These are phyloP conservation scores for Cacajao melanocephalus DNA, from an alignment of 2,797 vertebrate genomes.

Conservation along the genomic window DNA sequence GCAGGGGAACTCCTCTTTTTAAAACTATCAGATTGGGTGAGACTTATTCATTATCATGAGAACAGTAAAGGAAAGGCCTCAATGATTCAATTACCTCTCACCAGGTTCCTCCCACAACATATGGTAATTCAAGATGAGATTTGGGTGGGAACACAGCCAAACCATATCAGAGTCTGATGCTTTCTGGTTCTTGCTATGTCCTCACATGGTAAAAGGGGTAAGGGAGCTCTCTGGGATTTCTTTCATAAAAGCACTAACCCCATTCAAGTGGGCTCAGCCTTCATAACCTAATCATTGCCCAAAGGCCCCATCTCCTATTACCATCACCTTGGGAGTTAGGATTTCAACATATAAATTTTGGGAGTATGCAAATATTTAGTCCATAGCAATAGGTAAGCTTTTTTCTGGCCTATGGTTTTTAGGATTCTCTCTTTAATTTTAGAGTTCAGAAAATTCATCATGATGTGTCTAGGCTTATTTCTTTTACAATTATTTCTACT, in stretches of 20 bases:
- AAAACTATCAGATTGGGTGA: neutral
- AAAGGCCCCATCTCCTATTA: neutral
- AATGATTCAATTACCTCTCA: neutral
- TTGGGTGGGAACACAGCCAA: neutral
- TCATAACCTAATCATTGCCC: neutral
- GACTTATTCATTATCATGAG: neutral
- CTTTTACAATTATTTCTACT: constrained; percentile 9
- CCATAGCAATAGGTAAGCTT: neutral
- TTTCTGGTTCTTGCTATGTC: neutral
- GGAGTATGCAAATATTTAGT: neutral
- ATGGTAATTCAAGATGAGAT: neutral
- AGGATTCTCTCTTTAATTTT: neutral
- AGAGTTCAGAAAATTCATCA: neutral
- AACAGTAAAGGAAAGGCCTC: neutral
- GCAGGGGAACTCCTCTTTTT: neutral
- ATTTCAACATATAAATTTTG: neutral
- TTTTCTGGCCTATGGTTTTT: neutral
- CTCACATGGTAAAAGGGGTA: neutral
- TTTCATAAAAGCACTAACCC: neutral
- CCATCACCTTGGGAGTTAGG: too few relatives aligned
- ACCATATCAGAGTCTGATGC: neutral
- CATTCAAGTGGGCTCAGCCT: neutral
- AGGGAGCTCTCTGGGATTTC: neutral
- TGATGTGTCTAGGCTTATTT: neutral
- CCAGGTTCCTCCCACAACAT: neutral